A percentile compares a stretch with the other conserved stretches of the same genome.
Evolutionary conservation across 2,113 vertebrate genomes (phyloP).

Genomic region (Philantomba maxwellii): DNA sequence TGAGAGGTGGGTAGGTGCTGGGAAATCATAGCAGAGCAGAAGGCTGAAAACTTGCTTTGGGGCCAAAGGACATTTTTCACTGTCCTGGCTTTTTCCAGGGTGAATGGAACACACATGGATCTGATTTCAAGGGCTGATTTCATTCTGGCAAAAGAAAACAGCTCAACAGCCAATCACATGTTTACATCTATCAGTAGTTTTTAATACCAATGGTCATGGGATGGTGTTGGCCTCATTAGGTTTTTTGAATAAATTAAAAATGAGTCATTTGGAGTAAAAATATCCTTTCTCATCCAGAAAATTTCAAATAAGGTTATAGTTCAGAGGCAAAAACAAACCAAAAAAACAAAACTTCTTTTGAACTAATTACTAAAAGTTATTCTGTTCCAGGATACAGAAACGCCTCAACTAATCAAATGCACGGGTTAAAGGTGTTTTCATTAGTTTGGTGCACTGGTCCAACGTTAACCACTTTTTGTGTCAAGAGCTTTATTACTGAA

Average conservation of each 20-base stretch:
- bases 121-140: slow-evolving; percentile 1
- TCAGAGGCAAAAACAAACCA: background rate
- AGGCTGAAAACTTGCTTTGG: background rate
- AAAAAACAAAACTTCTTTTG: background rate
- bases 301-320: background rate
- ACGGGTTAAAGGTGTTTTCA: background rate
- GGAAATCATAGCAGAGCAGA: background rate
- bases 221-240: background rate
- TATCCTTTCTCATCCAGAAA: slow-evolving; percentile 4
- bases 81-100: background rate
- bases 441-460: background rate
- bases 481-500: background rate
- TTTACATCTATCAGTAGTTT: background rate
- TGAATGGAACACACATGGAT: background rate
- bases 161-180: slow-evolving; percentile 1
- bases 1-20: background rate
- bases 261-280: background rate
- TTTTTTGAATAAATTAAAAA: background rate
- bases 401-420: background rate
- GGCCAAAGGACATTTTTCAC: background rate
- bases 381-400: background rate
- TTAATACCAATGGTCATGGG: background rate
- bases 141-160: background rate
- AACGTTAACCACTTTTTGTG: background rate
- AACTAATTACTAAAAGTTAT: background rate